Evolutionary conservation across 2,888 invertebrate genomes (phyloP).

Genomic region (Leptinotarsa rubiginosa): DNA sequence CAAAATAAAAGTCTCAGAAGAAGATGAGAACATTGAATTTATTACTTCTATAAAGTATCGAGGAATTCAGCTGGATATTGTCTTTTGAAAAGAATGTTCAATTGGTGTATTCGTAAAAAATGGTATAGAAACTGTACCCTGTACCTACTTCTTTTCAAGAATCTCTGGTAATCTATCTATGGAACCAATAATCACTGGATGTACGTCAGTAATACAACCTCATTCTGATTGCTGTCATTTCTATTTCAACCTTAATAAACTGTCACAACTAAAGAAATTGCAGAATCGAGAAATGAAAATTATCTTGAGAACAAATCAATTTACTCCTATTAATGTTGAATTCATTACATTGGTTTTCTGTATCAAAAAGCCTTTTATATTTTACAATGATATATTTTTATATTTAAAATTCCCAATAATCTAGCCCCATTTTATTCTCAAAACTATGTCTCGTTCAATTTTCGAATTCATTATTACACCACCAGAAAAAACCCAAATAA

Average conservation of each 20-base stretch:
- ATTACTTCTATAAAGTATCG: not conserved
- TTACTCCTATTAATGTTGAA: not conserved
- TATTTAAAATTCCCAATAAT: no score
- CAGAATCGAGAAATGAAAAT: not conserved
- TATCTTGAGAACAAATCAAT: not conserved
- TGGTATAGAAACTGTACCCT: not conserved
- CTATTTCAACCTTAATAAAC: not conserved
- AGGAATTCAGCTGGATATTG: slow-evolving; percentile 19
- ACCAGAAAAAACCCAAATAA: no score
- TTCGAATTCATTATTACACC: no score
- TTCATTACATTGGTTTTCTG: not conserved
- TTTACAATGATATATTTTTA: no score
- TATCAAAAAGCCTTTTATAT: not conserved
- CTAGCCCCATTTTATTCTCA: no score
- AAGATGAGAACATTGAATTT: slow-evolving; percentile 10
- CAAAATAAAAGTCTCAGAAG: slow-evolving; percentile 7
- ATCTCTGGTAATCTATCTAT: slow-evolving; percentile 7
- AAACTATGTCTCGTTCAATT: no score
- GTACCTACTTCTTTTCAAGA: slow-evolving; percentile 24
- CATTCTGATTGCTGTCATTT: slow-evolving; percentile 9
- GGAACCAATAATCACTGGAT: slow-evolving; percentile 21
- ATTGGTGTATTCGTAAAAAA: slow-evolving; percentile 5
- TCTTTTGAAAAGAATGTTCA: slow-evolving; percentile 2
- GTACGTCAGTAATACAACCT: slow-evolving; percentile 6
- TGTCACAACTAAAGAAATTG: not conserved